Percentiles rank a stretch among this genome's conserved stretches.
Evolutionary conservation across 2,797 vertebrate species (phyloP).

Genomic region (Emydoidea blandingii): DNA sequence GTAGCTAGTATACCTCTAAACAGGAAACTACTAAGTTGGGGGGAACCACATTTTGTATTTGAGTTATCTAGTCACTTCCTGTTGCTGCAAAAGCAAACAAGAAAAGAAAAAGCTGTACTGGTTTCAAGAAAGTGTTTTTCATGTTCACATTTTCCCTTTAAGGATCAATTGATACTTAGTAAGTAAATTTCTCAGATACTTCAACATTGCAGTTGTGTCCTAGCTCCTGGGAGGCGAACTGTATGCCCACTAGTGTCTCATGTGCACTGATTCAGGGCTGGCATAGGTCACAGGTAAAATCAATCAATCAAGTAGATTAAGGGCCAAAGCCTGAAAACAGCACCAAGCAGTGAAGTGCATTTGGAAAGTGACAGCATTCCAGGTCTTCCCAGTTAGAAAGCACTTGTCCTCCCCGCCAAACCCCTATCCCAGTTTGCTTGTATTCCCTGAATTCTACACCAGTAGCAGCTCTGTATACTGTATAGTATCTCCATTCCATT

Average conservation of each 20-base stretch:
- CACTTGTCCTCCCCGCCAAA: neutral
- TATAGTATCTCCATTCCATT: neutral
- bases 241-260: neutral
- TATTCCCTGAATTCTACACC: neutral
- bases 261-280: no score
- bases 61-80: no score
- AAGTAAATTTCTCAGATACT: no score
- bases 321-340: neutral
- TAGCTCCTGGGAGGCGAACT: neutral
- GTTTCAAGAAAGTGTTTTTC: no score
- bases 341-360: neutral
- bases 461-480: neutral
- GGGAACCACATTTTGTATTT: no score
- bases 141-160: neutral
- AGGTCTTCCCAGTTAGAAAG: neutral
- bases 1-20: neutral
- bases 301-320: neutral
- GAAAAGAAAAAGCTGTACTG: no score
- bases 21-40: neutral
- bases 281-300: neutral
- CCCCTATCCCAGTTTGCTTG: neutral
- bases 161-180: neutral
- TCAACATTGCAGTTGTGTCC: neutral
- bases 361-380: neutral
- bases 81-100: no score